Conservation (phyloP, 2,113 vertebrate genomes). For the Macrotis lagotis region DNA sequence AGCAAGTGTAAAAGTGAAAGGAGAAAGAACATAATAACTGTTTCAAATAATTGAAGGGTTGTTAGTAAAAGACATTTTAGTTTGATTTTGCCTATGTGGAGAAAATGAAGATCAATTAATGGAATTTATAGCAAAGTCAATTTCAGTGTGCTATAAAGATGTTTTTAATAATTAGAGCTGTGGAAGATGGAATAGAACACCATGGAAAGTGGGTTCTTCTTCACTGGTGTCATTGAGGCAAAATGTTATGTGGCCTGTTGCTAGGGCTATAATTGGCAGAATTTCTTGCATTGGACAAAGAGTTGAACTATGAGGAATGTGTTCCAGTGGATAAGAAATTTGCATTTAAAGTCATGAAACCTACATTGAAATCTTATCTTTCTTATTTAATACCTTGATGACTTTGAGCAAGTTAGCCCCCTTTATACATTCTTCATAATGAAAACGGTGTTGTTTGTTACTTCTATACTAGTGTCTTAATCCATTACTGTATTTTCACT, state of each 20-base stretch:
- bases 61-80: not conserved
- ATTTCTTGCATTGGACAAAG: not conserved
- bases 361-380: not conserved
- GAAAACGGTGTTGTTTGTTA: conserved; percentile 51
- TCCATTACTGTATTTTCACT: conserved; percentile 64
- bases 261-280: not conserved
- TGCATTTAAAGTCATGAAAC: not conserved
- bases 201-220: not conserved
- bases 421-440: conserved; percentile 47
- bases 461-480: conserved; percentile 68
- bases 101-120: not conserved
- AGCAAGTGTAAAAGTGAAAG: not conserved
- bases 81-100: not conserved
- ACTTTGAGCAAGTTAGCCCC: not conserved
- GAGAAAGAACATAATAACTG: not conserved
- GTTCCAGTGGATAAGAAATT: not conserved
- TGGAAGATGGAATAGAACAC: not conserved
- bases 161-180: not conserved
- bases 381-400: not conserved
- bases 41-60: not conserved
- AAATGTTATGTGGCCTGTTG: not conserved
- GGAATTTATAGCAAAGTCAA: not conserved
- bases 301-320: not conserved
- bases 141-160: not conserved
- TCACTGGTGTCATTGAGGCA: not conserved